Base-by-base conservation (phyloP, 2,888 invertebrate species). In the Helleia helle region DNA sequence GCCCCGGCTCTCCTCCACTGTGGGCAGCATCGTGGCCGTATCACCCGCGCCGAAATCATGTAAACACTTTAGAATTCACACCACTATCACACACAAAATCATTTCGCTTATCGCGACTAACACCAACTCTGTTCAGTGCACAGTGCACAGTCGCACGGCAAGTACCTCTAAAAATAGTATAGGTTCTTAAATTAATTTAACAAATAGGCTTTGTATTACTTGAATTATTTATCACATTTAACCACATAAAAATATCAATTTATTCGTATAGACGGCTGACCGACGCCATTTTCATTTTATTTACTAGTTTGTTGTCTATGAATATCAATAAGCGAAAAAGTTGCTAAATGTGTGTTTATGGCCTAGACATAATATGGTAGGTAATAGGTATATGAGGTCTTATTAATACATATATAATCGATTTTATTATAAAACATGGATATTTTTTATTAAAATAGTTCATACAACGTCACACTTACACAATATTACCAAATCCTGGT, bases 281-380 rank as follows among this genome's bases (percentile, higher is more conserved):
- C 75, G 80, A 81, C 83, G 83, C 83, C 83, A 83, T 83, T 76
- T 83, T 83, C 72, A 72, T 72, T 72, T 67, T 73, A 57, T 60
- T 57, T 58, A 58, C 54, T 55, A 52, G 48, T 46, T 47, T 49
- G 50, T 56, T 52, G 37, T 46, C 49, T 27, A 44, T 43, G 47
- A 46, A 41, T 46, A 48, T 46, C 49, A 50, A 47, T 48, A 48
- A 29, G 24, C 18, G 11, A 39, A 39, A n/a, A 29, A 26, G 22
- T 22, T 22, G 7, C 22, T 22, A 15, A 31, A 24, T 12, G 25
- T 22, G 6, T 22, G 22, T 22, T 8, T 22, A 22, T 22, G 22
- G 22, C 8, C 22, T 7, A 5, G 22, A 22, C 8, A 22, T 2
- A 2, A 5, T 22, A 22, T 22, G 15, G 15, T n/a, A n/a, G n/a